Conservation (phyloP, 2,113 vertebrate species). For the Thamnophis sirtalis region DNA sequence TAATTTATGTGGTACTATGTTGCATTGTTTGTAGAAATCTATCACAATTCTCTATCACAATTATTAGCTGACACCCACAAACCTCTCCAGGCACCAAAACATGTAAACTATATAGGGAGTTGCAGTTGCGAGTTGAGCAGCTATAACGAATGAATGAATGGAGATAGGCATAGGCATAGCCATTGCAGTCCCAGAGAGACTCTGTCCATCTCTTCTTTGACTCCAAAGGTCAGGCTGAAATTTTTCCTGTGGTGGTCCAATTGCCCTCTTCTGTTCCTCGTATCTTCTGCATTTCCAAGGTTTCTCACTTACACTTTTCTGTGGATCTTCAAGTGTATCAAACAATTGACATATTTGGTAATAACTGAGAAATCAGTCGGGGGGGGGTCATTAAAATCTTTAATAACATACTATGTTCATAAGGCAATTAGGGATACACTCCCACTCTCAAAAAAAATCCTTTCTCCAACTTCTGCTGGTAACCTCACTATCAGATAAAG, state of each 20-base stretch:
- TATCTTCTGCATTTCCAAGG: neutral
- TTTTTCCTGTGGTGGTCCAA: neutral
- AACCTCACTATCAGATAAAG: neutral
- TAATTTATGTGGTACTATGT: neutral
- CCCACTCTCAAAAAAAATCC: neutral
- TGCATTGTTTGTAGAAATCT: neutral
- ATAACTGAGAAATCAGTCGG: neutral
- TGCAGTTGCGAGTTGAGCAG: neutral
- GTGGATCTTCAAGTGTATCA: neutral
- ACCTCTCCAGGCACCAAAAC: neutral
- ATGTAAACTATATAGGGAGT: neutral
- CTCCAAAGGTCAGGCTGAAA: neutral
- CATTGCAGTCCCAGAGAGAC: neutral
- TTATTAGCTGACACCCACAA: neutral
- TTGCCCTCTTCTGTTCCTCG: neutral
- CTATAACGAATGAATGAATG: neutral
- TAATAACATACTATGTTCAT: neutral
- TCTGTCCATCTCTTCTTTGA: neutral
- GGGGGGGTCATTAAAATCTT: neutral
- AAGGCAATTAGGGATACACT: neutral
- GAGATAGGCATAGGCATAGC: neutral
- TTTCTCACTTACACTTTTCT: neutral
- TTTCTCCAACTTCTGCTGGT: neutral
- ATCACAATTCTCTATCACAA: neutral
- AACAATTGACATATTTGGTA: neutral